Evolutionary conservation across 23 tunicate species (phyloP).

Genomic region (Clavelina lepadiformis): DNA sequence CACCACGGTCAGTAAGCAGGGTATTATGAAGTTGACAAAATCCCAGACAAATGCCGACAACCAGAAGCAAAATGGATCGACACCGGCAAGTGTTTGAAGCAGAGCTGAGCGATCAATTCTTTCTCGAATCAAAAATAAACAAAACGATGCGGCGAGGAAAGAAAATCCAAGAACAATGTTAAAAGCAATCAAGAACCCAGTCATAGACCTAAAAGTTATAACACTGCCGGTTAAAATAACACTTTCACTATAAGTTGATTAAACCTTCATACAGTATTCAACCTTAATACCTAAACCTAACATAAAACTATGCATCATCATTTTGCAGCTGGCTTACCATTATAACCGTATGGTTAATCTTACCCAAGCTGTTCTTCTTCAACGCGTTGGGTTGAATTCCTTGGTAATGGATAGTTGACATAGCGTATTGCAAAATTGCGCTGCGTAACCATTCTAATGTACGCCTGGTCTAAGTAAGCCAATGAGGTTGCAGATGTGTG

Average conservation of each 20-base stretch:
- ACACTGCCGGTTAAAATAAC: too few relatives aligned
- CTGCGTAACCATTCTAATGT: constrained; percentile 30
- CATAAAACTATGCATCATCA: too few relatives aligned
- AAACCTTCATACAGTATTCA: too few relatives aligned
- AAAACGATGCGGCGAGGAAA: constrained; percentile 80
- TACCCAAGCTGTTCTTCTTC: constrained; percentile 71
- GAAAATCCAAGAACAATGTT: constrained; percentile 85
- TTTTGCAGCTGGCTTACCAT: too few relatives aligned
- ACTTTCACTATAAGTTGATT: too few relatives aligned
- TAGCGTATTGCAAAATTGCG: constrained; percentile 34
- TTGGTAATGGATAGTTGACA: constrained; percentile 67
- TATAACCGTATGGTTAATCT: too few relatives aligned
- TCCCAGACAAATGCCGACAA: constrained; percentile 72
- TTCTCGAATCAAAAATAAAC: constrained; percentile 72
- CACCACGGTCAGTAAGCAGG: constrained; percentile 71
- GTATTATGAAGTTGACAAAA: constrained; percentile 75
- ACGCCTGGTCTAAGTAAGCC: constrained; percentile 76
- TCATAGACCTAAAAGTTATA: constrained; percentile 62
- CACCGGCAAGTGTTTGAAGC: constrained; percentile 83
- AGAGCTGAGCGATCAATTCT: constrained; percentile 77
- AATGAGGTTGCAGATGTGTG: constrained; percentile 77
- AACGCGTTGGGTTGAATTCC: constrained; percentile 50
- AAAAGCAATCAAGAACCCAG: constrained; percentile 87
- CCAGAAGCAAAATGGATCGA: constrained; percentile 91
- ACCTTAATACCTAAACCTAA: too few relatives aligned